phyloP scores from a whole-genome alignment of 2,797 vertebrate genomes.

The Sebastiscus albofasciatus region DNA sequence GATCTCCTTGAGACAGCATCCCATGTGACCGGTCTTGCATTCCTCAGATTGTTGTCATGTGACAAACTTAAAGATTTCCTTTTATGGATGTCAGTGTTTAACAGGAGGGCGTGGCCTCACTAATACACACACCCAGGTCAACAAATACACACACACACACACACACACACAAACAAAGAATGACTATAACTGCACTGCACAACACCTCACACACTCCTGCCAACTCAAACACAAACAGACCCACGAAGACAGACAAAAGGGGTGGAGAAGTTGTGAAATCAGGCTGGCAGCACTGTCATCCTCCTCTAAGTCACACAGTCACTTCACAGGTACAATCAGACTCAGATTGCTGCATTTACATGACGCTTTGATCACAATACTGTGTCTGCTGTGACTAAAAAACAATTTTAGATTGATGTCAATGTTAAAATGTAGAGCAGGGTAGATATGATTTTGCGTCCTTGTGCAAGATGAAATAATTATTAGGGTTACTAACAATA shows the following conservation, averaged over 20 bases:
- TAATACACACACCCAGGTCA: constrained; percentile 66
- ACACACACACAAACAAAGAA: constrained; percentile 34
- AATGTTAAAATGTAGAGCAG: not conserved
- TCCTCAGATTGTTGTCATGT: constrained; percentile 87
- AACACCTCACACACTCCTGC: constrained; percentile 39
- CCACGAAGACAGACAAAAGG: not conserved
- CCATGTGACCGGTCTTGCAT: constrained; percentile 85
- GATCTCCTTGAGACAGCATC: constrained; percentile 82
- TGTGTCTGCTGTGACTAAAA: not conserved
- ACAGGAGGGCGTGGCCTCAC: constrained; percentile 75
- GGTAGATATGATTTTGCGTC: not conserved
- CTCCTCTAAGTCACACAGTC: not conserved
- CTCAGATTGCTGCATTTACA: not conserved
- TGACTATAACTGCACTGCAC: not conserved
- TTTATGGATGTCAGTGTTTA: constrained; percentile 84
- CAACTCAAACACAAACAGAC: constrained; percentile 37
- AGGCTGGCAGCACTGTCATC: not conserved
- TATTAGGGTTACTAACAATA: not conserved
- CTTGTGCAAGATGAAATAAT: not conserved
- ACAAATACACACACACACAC: constrained; percentile 24
- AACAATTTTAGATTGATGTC: not conserved
- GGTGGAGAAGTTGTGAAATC: constrained; percentile 2
- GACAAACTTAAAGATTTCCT: constrained; percentile 89
- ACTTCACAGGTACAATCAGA: constrained; percentile 8
- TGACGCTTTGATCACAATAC: not conserved